Evolutionary conservation across 2,888 invertebrate species (phyloP).

Genomic region (Polyploca ridens): DNA sequence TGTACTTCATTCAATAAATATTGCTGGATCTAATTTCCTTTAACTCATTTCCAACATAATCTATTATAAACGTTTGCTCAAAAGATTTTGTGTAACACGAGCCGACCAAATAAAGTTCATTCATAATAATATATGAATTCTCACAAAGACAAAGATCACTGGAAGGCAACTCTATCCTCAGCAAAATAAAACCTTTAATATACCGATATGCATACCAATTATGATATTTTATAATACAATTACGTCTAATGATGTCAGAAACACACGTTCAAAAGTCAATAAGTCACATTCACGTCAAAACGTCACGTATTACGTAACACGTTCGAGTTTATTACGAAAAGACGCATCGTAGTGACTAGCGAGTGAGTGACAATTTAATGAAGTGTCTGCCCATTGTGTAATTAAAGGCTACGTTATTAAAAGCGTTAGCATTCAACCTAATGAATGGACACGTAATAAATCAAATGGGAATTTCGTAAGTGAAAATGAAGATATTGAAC

Average conservation of each 20-base stretch:
- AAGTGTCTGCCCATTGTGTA: slow-evolving; percentile 76
- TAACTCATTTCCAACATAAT: no score
- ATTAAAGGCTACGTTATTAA: slow-evolving; percentile 72
- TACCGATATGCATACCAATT: no score
- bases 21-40: no score
- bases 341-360: slow-evolving; percentile 41
- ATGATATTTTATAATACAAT: background rate
- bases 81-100: no score
- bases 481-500: slow-evolving; percentile 51
- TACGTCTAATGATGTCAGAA: slow-evolving; percentile 28
- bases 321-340: slow-evolving; percentile 54
- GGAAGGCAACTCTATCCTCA: background rate
- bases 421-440: slow-evolving; percentile 58
- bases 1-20: no score
- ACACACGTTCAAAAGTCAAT: slow-evolving; percentile 46
- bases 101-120: background rate
- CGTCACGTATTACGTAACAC: slow-evolving; percentile 47
- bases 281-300: slow-evolving; percentile 53
- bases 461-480: slow-evolving; percentile 48
- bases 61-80: no score
- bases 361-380: slow-evolving; percentile 80
- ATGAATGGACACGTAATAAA: slow-evolving; percentile 67
- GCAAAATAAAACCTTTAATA: background rate
- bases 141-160: no score
- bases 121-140: background rate